A percentile compares a stretch with the other conserved stretches of the same genome.
Conservation (phyloP, 1,140 invertebrate species). For the Zaprionus ghesquierei region DNA sequence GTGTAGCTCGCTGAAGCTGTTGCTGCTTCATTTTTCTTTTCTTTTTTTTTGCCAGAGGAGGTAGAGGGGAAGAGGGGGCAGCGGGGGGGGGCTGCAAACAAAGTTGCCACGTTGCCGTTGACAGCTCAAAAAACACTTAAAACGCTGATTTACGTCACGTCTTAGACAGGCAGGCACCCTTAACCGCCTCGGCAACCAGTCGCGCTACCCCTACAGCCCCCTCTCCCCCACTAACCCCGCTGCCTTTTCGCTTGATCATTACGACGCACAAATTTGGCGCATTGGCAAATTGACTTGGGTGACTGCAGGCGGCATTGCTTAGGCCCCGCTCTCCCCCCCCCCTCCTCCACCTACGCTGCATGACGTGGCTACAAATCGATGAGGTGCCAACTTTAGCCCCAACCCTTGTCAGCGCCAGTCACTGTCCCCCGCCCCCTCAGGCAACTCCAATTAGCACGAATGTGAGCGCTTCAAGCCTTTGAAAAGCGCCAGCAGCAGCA, state of each 20-base stretch:
- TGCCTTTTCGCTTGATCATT: conserved; percentile 43
- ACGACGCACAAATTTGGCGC: conserved; percentile 62
- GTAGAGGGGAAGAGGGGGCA: neutral
- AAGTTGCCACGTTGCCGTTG: conserved; percentile 69
- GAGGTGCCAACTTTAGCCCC: conserved; percentile 47
- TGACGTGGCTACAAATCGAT: conserved; percentile 75
- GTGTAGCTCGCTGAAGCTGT: conserved; percentile 39
- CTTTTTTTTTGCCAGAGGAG: conserved; percentile 8
- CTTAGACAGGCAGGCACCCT: conserved; percentile 50
- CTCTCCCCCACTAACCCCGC: neutral
- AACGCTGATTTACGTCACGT: conserved; percentile 75
- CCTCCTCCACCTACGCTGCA: conserved; percentile 13
- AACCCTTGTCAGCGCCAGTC: conserved; percentile 21
- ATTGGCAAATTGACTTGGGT: conserved; percentile 70
- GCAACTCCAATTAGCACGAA: neutral
- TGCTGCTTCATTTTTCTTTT: conserved; percentile 42
- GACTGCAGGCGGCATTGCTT: conserved; percentile 26
- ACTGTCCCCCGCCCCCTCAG: neutral
- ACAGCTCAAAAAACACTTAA: conserved; percentile 73
- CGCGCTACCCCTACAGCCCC: neutral
- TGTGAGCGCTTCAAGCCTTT: neutral
- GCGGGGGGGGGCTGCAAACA: conserved; percentile 30
- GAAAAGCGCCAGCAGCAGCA: neutral
- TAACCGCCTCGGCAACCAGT: neutral
- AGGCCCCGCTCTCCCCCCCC: neutral